A percentile compares a stretch with the other conserved stretches of the same genome.
These are phyloP conservation scores for Theocolax elegans DNA, from an alignment of 1,140 invertebrate genomes.

Conservation along the genomic window DNA sequence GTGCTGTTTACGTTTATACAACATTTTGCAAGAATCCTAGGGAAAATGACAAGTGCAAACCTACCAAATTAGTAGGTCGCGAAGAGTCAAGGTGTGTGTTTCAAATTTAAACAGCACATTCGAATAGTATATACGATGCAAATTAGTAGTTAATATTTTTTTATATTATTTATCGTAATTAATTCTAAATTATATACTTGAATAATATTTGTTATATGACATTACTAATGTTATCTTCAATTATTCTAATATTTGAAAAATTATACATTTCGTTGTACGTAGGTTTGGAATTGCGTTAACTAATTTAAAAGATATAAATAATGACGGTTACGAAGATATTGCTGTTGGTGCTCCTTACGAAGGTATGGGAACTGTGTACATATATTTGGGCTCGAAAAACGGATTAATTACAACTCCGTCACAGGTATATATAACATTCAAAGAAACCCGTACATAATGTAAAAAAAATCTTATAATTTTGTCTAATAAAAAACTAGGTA, in stretches of 20 bases:
- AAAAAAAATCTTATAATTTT: too few relatives aligned
- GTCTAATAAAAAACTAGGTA: conserved; percentile 60
- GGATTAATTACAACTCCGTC: conserved; percentile 81
- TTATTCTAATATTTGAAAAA: neutral
- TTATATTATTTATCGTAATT: neutral
- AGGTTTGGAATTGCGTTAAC: conserved; percentile 89
- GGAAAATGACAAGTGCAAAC: conserved; percentile 54
- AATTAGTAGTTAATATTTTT: too few relatives aligned
- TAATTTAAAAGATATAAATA: conserved; percentile 90
- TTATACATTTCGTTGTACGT: neutral
- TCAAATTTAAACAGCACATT: neutral
- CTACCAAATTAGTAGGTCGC: conserved; percentile 60
- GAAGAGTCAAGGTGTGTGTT: conserved; percentile 60
- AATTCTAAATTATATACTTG: neutral
- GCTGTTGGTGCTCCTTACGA: conserved; percentile 94
- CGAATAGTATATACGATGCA: neutral
- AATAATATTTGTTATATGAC: too few relatives aligned
- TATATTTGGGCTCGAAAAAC: conserved; percentile 83
- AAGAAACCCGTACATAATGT: neutral
- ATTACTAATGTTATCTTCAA: too few relatives aligned
- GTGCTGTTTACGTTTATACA: conserved; percentile 92
- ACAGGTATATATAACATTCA: conserved; percentile 69
- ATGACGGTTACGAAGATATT: conserved; percentile 89
- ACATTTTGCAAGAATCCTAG: conserved; percentile 63
- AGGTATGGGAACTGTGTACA: conserved; percentile 83